These are phyloP conservation scores for Drosophila diplacantha DNA, from an alignment of 2,888 invertebrate genomes.

Conservation along the genomic window DNA sequence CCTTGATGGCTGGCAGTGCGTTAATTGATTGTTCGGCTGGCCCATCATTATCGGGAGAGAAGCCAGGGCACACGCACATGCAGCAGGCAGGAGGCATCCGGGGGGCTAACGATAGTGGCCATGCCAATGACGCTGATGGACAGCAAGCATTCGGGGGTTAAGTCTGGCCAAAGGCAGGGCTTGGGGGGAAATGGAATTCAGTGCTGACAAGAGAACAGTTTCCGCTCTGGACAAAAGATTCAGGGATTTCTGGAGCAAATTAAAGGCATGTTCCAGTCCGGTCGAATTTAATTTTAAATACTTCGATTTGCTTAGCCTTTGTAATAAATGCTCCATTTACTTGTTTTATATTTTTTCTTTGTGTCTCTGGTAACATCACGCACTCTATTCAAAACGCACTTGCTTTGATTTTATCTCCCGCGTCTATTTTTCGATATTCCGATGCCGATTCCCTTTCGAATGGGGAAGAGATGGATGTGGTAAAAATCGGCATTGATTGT, in stretches of 20 bases:
- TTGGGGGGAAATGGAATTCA: constrained; percentile 7
- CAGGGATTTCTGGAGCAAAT: no score
- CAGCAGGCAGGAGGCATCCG: constrained; percentile 7
- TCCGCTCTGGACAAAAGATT: background rate
- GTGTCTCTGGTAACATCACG: background rate
- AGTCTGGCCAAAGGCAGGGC: background rate
- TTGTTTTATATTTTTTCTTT: background rate
- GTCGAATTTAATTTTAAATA: background rate
- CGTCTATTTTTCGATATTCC: constrained; percentile 20
- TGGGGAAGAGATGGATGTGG: constrained; percentile 20
- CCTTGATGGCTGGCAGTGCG: constrained; percentile 42
- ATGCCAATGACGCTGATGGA: constrained; percentile 26
- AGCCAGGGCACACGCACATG: background rate
- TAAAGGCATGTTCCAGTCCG: background rate
- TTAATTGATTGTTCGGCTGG: constrained; percentile 43
- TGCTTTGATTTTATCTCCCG: constrained; percentile 24
- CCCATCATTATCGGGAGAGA: constrained; percentile 39
- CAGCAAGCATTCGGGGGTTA: constrained; percentile 16
- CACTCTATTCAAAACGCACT: constrained; percentile 8
- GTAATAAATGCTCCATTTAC: background rate
- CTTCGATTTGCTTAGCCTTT: background rate
- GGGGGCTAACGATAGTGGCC: constrained; percentile 15
- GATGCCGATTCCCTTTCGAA: constrained; percentile 5
- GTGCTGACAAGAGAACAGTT: constrained; percentile 15
- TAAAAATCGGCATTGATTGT: constrained; percentile 41